Evolutionary conservation across 2,888 invertebrate species (phyloP).

Genomic region (Mimumesa dahlbomi): DNA sequence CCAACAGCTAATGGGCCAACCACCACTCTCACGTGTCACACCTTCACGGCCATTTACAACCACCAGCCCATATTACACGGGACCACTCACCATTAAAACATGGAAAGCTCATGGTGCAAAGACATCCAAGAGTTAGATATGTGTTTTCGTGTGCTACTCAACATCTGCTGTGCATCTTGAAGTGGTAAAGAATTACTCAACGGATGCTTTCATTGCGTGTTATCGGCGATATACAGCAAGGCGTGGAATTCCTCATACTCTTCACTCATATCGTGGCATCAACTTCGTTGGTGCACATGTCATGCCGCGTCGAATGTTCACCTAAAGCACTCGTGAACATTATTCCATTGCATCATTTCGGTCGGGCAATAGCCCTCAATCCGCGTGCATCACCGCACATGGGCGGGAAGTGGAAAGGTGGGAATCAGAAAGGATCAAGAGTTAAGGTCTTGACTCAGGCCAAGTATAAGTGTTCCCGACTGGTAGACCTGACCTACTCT

Average conservation of each 20-base stretch:
- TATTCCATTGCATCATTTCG: neutral
- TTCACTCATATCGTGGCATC: neutral
- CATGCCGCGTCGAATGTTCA: neutral
- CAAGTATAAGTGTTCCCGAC: too few species aligned
- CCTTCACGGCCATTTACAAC: neutral
- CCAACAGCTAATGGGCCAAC: constrained; percentile 10
- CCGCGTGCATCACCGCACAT: constrained; percentile 8
- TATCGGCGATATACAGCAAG: too few species aligned
- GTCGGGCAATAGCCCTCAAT: neutral
- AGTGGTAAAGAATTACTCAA: too few species aligned
- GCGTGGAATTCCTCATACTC: too few species aligned
- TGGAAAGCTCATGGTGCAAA: neutral
- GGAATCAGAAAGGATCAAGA: too few species aligned
- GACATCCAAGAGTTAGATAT: neutral
- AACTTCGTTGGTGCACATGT: neutral
- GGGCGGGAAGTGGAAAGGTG: constrained; percentile 8
- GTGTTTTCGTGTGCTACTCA: constrained; percentile 5
- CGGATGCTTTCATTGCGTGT: too few species aligned
- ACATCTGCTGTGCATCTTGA: constrained; percentile 2
- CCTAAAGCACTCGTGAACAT: neutral
- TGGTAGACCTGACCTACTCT: too few species aligned
- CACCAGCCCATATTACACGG: neutral
- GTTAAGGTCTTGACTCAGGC: too few species aligned
- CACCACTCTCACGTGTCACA: neutral
- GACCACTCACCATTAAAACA: neutral